Evolutionary conservation across 2,113 vertebrate genomes (phyloP), one percentile per base, ranked within the genome.

Genomic region (Glaucomys volans): DNA sequence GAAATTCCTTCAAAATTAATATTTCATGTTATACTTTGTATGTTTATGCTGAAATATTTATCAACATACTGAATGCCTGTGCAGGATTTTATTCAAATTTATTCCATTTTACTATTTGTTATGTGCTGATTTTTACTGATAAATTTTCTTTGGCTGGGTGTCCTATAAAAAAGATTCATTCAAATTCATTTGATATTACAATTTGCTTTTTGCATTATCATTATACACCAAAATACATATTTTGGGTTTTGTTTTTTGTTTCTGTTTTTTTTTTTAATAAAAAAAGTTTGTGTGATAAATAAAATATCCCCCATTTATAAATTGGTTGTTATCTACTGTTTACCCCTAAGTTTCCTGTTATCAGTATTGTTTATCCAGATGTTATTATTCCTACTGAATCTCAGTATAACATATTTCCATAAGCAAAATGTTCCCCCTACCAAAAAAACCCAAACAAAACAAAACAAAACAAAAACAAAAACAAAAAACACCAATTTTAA

Each of bases 21-120:
- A 94, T 80, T 95, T 91, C 89, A 84, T 92, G 75, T 83, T 90
- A 80, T 69, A 52, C 37, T 92, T 93, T 91, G 11, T 82, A 93
- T 93, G 28, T 75, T 96, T 69, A 97, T 62, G 37, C 40, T 89
- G 74, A 97, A 96, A 95, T 97, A 91, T 94, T 96, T 96, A 97
- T 94, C 92, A 95, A 89, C 13, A 44, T 8, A 16, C 79, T 40
- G 79, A 77, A 44, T 92, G 75, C 87, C 69, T 94, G 24, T 87
- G 66, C 37, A 95, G 66, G 32, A 81, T 95, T 90, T 95, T 95
- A 96, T 95, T 97, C 95, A 95, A 92, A 96, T 90, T 85, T 96
- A 95, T 95, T 96, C 83, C 37, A 64, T 57, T 96, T 90, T 90
- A 76, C 82, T 96, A 40, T 84, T 95, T 83, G 76, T 67, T 94